These are phyloP conservation scores for Macropus fuliginosus DNA, from an alignment of 2,797 vertebrate genomes.

Conservation along the genomic window DNA sequence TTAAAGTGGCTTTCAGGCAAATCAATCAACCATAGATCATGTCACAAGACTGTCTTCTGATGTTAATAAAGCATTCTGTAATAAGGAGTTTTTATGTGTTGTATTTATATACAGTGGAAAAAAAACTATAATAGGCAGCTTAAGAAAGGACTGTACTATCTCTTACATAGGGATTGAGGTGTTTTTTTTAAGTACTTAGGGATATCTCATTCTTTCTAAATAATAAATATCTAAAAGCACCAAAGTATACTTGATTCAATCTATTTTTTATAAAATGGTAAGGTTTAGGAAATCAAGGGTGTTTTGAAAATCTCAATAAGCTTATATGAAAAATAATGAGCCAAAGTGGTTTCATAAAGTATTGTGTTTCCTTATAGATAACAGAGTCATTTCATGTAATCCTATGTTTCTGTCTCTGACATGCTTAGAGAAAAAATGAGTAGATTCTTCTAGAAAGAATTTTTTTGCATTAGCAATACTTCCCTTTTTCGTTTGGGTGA, in stretches of 20 bases:
- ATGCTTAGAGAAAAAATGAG: constrained; percentile 20
- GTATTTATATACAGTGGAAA: constrained; percentile 81
- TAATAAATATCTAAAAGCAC: constrained; percentile 26
- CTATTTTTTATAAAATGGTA: constrained; percentile 25
- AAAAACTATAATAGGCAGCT: constrained; percentile 72
- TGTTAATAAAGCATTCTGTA: constrained; percentile 86
- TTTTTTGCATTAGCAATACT: constrained; percentile 35
- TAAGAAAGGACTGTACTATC: constrained; percentile 64
- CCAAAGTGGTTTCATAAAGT: not conserved
- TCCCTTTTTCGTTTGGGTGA: constrained; percentile 30
- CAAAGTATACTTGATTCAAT: constrained; percentile 2
- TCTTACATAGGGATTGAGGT: constrained; percentile 63
- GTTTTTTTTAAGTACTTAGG: constrained; percentile 1
- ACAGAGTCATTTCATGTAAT: not conserved
- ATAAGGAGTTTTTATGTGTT: constrained; percentile 83
- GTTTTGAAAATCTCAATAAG: not conserved
- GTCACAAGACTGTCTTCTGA: constrained; percentile 81
- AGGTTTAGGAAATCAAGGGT: not conserved
- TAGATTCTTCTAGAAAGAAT: not conserved
- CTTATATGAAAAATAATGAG: constrained; percentile 10
- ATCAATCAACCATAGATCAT: constrained; percentile 85
- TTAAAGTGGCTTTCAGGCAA: constrained; percentile 85
- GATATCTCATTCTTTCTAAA: constrained; percentile 40
- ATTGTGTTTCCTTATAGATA: not conserved
- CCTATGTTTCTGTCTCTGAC: not conserved